Base-by-base conservation (phyloP, 2,113 vertebrate genomes). In the Sapayoa aenigma region DNA sequence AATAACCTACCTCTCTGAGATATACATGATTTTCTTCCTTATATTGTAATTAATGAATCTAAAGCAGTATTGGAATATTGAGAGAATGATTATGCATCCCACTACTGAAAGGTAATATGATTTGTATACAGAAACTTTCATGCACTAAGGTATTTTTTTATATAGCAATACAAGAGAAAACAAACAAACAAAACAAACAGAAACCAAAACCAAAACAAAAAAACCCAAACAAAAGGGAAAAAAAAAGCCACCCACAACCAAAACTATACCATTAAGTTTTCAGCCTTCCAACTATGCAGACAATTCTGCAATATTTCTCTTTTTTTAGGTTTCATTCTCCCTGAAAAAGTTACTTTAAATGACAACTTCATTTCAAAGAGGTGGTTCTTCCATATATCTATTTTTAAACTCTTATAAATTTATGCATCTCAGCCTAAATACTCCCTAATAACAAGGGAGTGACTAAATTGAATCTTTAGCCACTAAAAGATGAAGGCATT, bases 251-350 rank as follows among this genome's bases (percentile, higher is more conserved):
- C 66, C 60, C 18, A 76, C 44, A n/a, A 2, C 1, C 22, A 31
- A 65, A 71, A 16, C 7, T 5, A 69, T 11, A 30, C 2, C 1
- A 33, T 30, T 55, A 42, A 5, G n/a, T 33, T 68, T 83, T 62
- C 68, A 37, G 9, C 0, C 6, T 3, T 5, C 1, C 8, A 63
- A 11, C 3, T 21, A 22, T 37, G 10, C 12, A 83, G 10, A 5
- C 63, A 3, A 9, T 74, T 59, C 23, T 78, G 21, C 12, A 39
- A 5, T 59, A 21, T 53, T 83, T 69, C 3, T 67, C 27, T 69
- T 81, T 65, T 60, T 73, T 41, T 9, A 33, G 2, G 7, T 60
- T 83, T 52, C 12, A 24, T 89, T 73, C 6, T 74, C n/a, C 28
- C 25, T 55, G 47, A 35, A 91, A 68, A 73, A 88, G 4, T 49